These are phyloP conservation scores for Pedionomus torquatus DNA, from an alignment of 2,113 vertebrate species.

Conservation along the genomic window DNA sequence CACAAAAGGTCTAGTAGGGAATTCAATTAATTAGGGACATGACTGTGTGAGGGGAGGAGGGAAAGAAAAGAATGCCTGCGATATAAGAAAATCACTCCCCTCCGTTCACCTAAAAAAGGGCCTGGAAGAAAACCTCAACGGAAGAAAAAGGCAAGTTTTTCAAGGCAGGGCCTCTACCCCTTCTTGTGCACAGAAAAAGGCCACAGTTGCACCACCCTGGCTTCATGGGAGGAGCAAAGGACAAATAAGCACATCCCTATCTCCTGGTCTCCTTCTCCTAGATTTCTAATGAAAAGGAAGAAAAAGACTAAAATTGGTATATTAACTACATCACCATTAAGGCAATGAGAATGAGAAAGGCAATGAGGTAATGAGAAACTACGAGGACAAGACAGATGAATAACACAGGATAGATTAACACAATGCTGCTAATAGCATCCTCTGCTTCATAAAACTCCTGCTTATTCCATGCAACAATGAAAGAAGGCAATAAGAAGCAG, in stretches of 20 bases:
- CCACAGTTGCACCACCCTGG: background rate
- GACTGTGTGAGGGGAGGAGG: constrained; percentile 58
- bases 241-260: background rate
- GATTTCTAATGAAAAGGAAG: background rate
- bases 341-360: too few species aligned
- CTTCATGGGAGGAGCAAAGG: background rate
- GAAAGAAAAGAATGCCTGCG: constrained; percentile 51
- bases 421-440: background rate
- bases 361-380: background rate
- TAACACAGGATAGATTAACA: background rate
- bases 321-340: background rate
- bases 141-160: background rate
- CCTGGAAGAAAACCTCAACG: constrained; percentile 32
- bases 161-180: background rate
- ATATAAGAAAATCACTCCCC: constrained; percentile 49
- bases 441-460: background rate
- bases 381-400: background rate
- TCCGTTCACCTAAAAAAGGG: constrained; percentile 35
- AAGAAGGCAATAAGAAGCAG: background rate
- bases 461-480: background rate
- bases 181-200: background rate
- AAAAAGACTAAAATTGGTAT: background rate
- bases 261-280: background rate
- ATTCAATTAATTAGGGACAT: constrained; percentile 76
- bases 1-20: constrained; percentile 72